Evolutionary conservation across 2,888 invertebrate genomes (phyloP), one percentile per base, ranked within the genome.

Genomic region (Drosophila peninsularis): DNA sequence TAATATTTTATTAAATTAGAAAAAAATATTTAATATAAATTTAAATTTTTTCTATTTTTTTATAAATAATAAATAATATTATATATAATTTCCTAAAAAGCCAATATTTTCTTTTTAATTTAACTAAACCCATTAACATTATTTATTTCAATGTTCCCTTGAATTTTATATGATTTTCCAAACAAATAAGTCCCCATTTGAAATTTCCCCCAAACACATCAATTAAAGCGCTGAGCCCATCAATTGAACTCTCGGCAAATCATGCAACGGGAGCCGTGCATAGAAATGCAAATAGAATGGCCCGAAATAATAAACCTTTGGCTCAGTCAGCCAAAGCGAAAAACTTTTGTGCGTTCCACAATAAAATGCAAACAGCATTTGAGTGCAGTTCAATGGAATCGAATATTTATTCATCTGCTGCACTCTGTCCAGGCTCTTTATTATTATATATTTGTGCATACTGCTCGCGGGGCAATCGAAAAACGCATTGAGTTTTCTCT

Each of bases 341-440:
- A 30, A 72, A 72, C 24, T 21, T 55, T 61, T 77, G 61, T 77
- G 50, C n/a, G 71, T 58, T 72, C 55, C 17, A 21, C 56, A 47
- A 37, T 27, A 41, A 58, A 74, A 67, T 24, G 36, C 1, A 17
- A 54, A 74, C n/a, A 78, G 67, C 56, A 75, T 60, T 62, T n/a
- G 24, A 44, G 10, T n/a, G n/a, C 11, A 42, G 34, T 55, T 60
- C 53, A 60, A 74, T 57, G 30, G 53, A 67, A 54, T 60, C 49
- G 49, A 50, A 67, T 74, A 61, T 75, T 75, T 67, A 63, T 74
- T 74, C 62, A 71, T 52, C 37, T 49, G 45, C 58, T 62, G 19
- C 24, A 19, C 39, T 41, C n/a, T 37, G n/a, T 45, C 44, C 5
- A n/a, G 19, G 5, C 13, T 7, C 11, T 47, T 47, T 19, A 17